Conservation (phyloP, 2,797 vertebrate genomes). For the Leuciscus waleckii region DNA sequence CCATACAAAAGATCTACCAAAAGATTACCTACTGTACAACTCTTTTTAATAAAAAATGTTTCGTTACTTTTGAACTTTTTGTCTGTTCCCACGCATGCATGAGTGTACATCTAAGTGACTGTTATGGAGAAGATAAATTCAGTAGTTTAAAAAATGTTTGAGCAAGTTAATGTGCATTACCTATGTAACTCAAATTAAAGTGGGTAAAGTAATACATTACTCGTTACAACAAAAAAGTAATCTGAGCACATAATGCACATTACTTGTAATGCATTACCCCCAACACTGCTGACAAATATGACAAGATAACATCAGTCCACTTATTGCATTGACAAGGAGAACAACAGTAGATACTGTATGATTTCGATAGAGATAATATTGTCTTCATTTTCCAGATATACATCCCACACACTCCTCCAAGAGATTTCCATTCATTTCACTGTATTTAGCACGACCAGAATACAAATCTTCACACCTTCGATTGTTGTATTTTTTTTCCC, state of each 20-base stretch:
- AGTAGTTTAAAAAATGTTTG: background rate
- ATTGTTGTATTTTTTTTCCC: background rate
- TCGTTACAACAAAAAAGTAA: background rate
- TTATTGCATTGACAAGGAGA: background rate
- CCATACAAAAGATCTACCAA: too few relatives aligned
- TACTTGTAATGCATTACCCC: background rate
- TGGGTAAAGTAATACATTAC: background rate
- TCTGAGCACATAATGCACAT: background rate
- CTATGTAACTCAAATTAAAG: too few relatives aligned
- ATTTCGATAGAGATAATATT: background rate
- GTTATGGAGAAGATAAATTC: too few relatives aligned
- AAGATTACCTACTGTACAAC: too few relatives aligned
- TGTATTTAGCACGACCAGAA: constrained; percentile 6
- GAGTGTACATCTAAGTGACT: too few relatives aligned
- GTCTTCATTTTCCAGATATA: constrained; percentile 6
- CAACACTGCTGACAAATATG: background rate
- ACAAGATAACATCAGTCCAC: background rate
- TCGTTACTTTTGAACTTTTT: too few relatives aligned
- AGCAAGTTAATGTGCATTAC: too few relatives aligned
- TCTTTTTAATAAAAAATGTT: too few relatives aligned
- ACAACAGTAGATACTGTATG: background rate
- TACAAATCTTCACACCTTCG: background rate
- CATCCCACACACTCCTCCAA: background rate
- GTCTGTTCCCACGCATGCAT: too few relatives aligned
- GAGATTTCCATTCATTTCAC: background rate